Percentiles rank a stretch among this genome's conserved stretches.
phyloP scores from a whole-genome alignment of 2,888 invertebrate genomes.

The Metellina segmentata region DNA sequence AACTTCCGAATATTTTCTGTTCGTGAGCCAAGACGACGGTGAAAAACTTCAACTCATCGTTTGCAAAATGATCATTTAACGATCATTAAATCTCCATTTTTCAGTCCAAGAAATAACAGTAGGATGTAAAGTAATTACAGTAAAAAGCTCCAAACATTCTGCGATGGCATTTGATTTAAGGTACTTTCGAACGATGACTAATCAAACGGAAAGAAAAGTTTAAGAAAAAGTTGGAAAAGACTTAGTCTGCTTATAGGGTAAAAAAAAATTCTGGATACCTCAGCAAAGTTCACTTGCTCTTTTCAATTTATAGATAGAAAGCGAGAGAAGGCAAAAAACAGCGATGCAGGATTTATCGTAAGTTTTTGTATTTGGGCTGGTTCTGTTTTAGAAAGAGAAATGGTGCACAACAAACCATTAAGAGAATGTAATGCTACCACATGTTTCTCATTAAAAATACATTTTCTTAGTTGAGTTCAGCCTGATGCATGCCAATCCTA shows the following conservation, averaged over 20 bases:
- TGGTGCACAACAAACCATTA: neutral
- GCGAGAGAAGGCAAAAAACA: neutral
- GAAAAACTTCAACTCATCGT: neutral
- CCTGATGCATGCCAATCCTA: neutral
- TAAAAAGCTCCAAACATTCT: neutral
- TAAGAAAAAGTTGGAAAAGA: slow-evolving; percentile 8
- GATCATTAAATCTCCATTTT: neutral
- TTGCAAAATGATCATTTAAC: neutral
- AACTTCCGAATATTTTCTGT: neutral
- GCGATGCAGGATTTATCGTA: neutral
- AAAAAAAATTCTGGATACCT: neutral
- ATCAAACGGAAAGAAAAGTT: neutral
- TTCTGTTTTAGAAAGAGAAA: neutral
- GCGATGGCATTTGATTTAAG: neutral
- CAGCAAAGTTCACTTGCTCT: neutral
- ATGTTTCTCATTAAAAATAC: slow-evolving; percentile 41
- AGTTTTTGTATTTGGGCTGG: neutral
- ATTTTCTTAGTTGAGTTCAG: slow-evolving; percentile 8
- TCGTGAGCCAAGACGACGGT: no score
- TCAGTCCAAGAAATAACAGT: neutral
- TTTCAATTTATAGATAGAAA: neutral
- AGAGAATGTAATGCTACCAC: slow-evolving; percentile 16
- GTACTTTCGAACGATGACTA: neutral
- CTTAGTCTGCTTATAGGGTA: neutral
- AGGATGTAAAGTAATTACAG: neutral